Evolutionary conservation across 2,888 invertebrate species (phyloP).

Genomic region (Drosophila nigricruria): DNA sequence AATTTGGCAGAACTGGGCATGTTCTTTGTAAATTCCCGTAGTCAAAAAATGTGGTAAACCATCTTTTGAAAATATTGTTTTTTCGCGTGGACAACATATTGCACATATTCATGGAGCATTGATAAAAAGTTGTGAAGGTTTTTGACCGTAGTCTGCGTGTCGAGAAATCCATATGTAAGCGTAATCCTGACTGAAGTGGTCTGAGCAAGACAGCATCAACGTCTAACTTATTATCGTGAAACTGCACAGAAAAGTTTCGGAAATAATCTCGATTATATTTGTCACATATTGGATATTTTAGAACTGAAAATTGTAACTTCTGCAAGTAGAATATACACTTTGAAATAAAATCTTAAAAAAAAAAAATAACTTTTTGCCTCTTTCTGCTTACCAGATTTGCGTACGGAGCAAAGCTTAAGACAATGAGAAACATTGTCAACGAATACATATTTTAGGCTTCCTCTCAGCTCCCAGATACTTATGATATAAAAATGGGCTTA

Average conservation of each 20-base stretch:
- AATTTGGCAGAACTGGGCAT: slow-evolving; percentile 57
- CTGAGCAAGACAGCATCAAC: slow-evolving; percentile 31
- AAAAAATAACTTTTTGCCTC: too few species aligned
- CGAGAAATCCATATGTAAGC: slow-evolving; percentile 42
- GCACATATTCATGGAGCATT: slow-evolving; percentile 65
- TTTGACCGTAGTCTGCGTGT: slow-evolving; percentile 7
- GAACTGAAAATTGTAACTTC: slow-evolving; percentile 22
- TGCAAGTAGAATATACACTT: slow-evolving; percentile 11
- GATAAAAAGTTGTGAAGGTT: slow-evolving; percentile 44
- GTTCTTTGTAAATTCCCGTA: slow-evolving; percentile 59
- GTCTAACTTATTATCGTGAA: slow-evolving; percentile 10
- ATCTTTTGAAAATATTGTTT: slow-evolving; percentile 54
- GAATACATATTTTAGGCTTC: neutral
- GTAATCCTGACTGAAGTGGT: slow-evolving; percentile 31
- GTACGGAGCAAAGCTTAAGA: neutral
- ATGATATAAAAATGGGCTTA: neutral
- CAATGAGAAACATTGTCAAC: neutral
- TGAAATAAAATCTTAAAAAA: neutral
- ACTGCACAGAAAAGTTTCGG: slow-evolving; percentile 8
- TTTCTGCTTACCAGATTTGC: neutral
- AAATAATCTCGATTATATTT: slow-evolving; percentile 48
- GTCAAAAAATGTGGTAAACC: slow-evolving; percentile 52
- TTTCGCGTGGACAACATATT: slow-evolving; percentile 42
- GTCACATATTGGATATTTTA: slow-evolving; percentile 27
- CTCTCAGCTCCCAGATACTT: neutral